phyloP scores from a whole-genome alignment of 1,140 invertebrate species.

The Caenorhabditis tropicalis region DNA sequence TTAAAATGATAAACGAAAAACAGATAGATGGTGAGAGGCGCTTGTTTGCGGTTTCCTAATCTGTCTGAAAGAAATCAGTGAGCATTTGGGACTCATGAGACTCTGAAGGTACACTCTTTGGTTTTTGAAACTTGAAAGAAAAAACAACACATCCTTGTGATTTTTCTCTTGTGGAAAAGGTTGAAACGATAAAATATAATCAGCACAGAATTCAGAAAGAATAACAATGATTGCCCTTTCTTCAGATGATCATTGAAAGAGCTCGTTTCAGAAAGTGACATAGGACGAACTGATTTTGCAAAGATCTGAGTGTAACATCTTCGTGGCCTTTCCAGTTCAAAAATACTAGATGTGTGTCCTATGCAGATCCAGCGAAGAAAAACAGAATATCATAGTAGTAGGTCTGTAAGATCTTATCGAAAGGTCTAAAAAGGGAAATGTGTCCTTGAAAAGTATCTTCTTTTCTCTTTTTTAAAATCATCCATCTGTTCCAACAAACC shows the following conservation, averaged over 20 bases:
- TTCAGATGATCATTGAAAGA: background rate
- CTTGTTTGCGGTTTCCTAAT: background rate
- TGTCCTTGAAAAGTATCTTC: slow-evolving; percentile 10
- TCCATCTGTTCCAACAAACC: background rate
- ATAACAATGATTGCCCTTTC: background rate
- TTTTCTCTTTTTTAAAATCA: background rate
- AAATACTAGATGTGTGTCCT: background rate
- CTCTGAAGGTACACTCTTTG: slow-evolving; percentile 3
- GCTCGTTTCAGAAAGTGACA: background rate
- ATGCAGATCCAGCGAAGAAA: background rate
- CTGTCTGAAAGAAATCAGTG: slow-evolving; percentile 35
- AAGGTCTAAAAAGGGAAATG: background rate
- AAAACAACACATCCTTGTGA: slow-evolving; percentile 20
- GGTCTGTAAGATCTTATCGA: background rate
- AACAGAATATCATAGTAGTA: background rate
- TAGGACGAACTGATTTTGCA: background rate
- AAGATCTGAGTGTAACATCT: background rate
- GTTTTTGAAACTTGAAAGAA: slow-evolving; percentile 35
- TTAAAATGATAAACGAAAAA: background rate
- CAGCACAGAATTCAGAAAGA: background rate
- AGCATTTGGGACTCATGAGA: slow-evolving; percentile 7
- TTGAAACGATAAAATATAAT: background rate
- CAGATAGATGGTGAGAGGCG: background rate
- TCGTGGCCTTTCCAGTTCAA: background rate
- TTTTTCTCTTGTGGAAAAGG: background rate